Base-by-base conservation (phyloP, 2,797 vertebrate genomes). In the Myotis pilosus region DNA sequence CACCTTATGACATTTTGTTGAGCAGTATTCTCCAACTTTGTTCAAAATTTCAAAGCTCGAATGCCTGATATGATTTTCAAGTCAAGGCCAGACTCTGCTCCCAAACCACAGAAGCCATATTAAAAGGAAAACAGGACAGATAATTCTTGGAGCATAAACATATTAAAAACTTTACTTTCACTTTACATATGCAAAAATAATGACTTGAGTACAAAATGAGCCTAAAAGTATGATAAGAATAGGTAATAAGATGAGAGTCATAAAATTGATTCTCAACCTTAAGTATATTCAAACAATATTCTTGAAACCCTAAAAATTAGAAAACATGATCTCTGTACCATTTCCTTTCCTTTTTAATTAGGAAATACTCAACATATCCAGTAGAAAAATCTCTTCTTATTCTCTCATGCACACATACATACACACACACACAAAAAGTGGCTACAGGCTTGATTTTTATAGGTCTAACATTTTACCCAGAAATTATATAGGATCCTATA, bases 151-250 rank as follows among this genome's bases (percentile, higher is more conserved):
- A 76, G 25, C 15, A 33, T 57, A 68, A 41, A 17, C 74, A 64
- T 57, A 47, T 66, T 80, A 47, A 30, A 92, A 93, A 83, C 55
- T 84, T 30, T 62, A 20, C 8, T 53, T 90, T 89, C 36, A 71
- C 33, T 93, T 96, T 62, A 80, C 30, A 74, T 69, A 38, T 62
- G n/a, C 8, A 81, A 94, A 93, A 92, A 20, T 47, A 83, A n/a
- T 87, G 30, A 60, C 25, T 51, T 71, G 36, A 62, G 15, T 51
- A 81, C 4, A 87, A 91, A 89, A 75, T 49, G 6, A 92, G n/a
- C 16, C 51, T 71, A 30, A 84, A 92, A 84, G 33, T 47, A 79
- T 53, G 17, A 16, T 78, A 78, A 85, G 19, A 79, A 74, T 71
- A 75, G 19, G 20, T 71, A 88, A 13, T 87, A 68, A 66, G 55